Percentiles rank a stretch among this genome's conserved stretches.
Conservation (phyloP, 2,113 vertebrate species). For the Campylorhamphus procurvoides region DNA sequence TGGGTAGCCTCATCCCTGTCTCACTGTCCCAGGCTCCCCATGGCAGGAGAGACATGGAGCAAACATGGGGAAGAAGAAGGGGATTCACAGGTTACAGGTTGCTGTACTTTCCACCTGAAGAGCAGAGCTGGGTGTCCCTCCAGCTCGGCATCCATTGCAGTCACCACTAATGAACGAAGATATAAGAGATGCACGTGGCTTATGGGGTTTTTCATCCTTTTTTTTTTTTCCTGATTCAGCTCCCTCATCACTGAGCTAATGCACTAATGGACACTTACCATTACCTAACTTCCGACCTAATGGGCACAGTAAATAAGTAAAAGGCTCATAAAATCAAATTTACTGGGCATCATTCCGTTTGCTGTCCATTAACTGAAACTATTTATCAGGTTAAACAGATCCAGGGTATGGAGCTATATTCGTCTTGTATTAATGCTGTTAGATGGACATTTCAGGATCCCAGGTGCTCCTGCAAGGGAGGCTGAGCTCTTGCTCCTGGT, state of each 20-base stretch:
- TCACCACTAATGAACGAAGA: neutral
- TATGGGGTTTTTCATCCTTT: neutral
- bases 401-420: neutral
- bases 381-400: conserved; percentile 47
- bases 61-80: neutral
- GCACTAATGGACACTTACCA: conserved; percentile 57
- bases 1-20: neutral
- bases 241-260: conserved; percentile 51
- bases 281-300: conserved; percentile 54
- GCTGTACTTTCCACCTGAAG: rapidly evolving
- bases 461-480: neutral
- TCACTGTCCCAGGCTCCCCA: rapidly evolving
- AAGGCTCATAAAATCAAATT: conserved; percentile 66
- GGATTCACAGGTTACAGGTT: rapidly evolving
- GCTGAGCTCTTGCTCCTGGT: neutral
- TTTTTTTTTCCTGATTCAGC: neutral
- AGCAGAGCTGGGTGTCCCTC: neutral
- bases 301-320: conserved; percentile 51
- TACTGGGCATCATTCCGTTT: conserved; percentile 23
- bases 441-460: rapidly evolving
- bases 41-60: rapidly evolving
- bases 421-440: neutral
- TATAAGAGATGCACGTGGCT: neutral
- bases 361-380: conserved; percentile 51
- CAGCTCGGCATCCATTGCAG: rapidly evolving